Conservation (phyloP, 2,888 invertebrate species). For the Lottia gigantea region DNA sequence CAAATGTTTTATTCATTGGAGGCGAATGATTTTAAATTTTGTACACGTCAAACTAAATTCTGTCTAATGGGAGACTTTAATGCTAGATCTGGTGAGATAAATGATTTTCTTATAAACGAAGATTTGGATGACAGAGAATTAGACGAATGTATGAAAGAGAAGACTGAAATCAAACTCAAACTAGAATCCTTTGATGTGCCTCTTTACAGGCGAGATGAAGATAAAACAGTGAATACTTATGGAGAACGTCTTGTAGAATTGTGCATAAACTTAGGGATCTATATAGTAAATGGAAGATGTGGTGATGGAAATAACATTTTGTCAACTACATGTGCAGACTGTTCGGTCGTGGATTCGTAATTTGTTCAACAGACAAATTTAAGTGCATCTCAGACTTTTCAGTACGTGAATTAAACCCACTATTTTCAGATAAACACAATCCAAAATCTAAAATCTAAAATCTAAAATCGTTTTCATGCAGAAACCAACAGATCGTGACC, state of each 20-base stretch:
- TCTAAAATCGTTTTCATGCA: too few relatives aligned
- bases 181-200: too few relatives aligned
- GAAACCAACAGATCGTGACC: too few relatives aligned
- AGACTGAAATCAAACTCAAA: too few relatives aligned
- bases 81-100: too few relatives aligned
- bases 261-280: background rate
- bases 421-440: constrained; percentile 1
- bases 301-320: background rate
- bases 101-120: too few relatives aligned
- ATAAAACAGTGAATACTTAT: background rate
- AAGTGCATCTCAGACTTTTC: background rate
- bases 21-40: background rate
- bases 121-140: too few relatives aligned
- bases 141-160: too few relatives aligned
- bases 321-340: background rate
- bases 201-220: background rate
- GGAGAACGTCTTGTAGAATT: background rate
- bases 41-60: too few relatives aligned
- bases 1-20: background rate
- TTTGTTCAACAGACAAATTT: background rate
- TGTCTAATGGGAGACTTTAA: too few relatives aligned
- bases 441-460: background rate
- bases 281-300: background rate
- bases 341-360: background rate
- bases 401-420: background rate